Evolutionary conservation across 2,113 vertebrate genomes (phyloP), one percentile per base, ranked within the genome.

Genomic region (Alexandromys fortis): DNA sequence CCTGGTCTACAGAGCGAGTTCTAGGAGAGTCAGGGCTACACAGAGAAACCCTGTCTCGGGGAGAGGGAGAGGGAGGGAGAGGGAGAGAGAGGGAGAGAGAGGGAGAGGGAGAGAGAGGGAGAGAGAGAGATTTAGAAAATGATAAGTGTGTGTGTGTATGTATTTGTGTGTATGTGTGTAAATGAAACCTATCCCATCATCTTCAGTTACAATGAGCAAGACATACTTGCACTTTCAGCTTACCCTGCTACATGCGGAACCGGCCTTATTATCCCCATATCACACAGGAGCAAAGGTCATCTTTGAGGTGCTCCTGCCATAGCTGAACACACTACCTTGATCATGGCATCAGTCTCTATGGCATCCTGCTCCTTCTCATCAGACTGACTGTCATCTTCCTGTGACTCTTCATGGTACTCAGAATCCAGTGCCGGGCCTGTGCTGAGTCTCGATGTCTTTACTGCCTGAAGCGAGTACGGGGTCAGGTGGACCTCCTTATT

Each of bases 401-500:
- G 94, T 79, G 92, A 1, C 87, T 99, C 97, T 94, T 99, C 97
- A 10, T 35, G 94, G 38, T 98, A 92, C 26, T 99, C 99, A 0
- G 97, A 82, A 13, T 99, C 98, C 0, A 65, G 52, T 0, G 4
- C 10, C 3, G 98, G 94, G 5, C 92, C 96, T 0, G 63, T 97
- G 35, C 98, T 99, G 26, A 98, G 98, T 21, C 98, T 99, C 0
- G 98, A 97, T n/a, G 98, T 98, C 98, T 99, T 99, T 38, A 98
- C 96, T 1, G 65, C 95, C 98, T 98, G 99, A 63, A 99, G 98
- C 2, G 99, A 99, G 92, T 99, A 99, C 0, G 99, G 99, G 7
- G 98, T 99, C 92, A 99, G 98, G 97, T 99, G 99, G 9, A 96
- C 95, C 95, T 99, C 99, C 96, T 98, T 99, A 98, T 99, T 99